phyloP scores from a whole-genome alignment of 2,888 invertebrate genomes.

The Leptopilina syphax region DNA sequence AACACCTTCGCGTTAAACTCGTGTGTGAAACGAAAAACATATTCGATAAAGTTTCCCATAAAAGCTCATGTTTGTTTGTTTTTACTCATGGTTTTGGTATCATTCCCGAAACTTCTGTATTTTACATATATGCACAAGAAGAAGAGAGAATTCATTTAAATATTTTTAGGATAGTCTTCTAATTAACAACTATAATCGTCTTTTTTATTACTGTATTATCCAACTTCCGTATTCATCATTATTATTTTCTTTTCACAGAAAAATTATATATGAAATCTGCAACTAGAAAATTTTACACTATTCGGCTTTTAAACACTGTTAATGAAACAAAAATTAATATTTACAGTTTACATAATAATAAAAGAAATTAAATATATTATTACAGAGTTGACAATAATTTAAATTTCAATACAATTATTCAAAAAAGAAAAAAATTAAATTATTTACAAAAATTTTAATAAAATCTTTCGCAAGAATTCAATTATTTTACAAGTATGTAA shows the following conservation, averaged over 20 bases:
- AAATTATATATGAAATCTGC: too few relatives aligned
- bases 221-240: background rate
- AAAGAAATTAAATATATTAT: too few relatives aligned
- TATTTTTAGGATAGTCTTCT: background rate
- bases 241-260: background rate
- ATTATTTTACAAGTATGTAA: too few relatives aligned
- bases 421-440: too few relatives aligned
- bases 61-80: slow-evolving; percentile 13
- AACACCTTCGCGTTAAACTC: slow-evolving; percentile 17
- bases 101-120: background rate
- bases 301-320: too few relatives aligned
- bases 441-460: too few relatives aligned
- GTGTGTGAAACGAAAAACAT: slow-evolving; percentile 18
- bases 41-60: slow-evolving; percentile 27
- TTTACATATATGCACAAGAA: background rate
- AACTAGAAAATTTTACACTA: too few relatives aligned
- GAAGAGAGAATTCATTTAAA: background rate
- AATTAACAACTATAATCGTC: background rate
- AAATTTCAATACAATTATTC: too few relatives aligned
- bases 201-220: background rate
- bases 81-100: background rate
- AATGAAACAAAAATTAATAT: too few relatives aligned
- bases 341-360: too few relatives aligned
- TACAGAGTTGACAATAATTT: too few relatives aligned
- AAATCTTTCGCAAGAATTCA: too few relatives aligned